Evolutionary conservation across 37 sponge, comb jelly and placozoan species (phyloP).

Genomic region (Geodia barretti): DNA sequence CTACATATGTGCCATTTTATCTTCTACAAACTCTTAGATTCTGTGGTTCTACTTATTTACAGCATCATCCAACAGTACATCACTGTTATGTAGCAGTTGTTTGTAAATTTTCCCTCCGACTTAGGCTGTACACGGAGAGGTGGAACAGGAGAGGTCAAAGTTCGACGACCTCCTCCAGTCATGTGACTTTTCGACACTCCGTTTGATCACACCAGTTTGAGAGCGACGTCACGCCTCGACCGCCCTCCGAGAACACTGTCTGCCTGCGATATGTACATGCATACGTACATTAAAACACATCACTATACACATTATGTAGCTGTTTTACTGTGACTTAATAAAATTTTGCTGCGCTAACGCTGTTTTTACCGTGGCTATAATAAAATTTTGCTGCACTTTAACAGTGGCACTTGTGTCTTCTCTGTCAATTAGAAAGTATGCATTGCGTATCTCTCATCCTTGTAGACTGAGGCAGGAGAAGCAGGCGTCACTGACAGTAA

Average conservation of each 20-base stretch:
- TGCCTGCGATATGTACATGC: no score
- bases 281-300: no score
- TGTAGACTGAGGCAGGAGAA: slow-evolving; percentile 32
- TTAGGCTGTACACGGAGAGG: background rate
- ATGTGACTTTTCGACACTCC: slow-evolving; percentile 49
- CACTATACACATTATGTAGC: no score
- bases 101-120: background rate
- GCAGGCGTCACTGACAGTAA: slow-evolving; percentile 8
- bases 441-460: background rate
- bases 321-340: no score
- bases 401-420: background rate
- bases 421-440: background rate
- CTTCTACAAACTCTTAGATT: no score
- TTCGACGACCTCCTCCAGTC: slow-evolving; percentile 28
- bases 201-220: slow-evolving; percentile 49
- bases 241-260: no score
- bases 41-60: background rate
- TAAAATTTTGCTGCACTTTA: no score
- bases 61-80: background rate
- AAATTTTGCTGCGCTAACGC: background rate
- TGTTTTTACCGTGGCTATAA: background rate
- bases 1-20: no score
- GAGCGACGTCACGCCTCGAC: slow-evolving; percentile 28
- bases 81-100: no score
- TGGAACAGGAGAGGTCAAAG: slow-evolving; percentile 14